Evolutionary conservation across 2,113 vertebrate species (phyloP), one percentile per base, ranked within the genome.

Genomic region (Pseudopipra pipra): DNA sequence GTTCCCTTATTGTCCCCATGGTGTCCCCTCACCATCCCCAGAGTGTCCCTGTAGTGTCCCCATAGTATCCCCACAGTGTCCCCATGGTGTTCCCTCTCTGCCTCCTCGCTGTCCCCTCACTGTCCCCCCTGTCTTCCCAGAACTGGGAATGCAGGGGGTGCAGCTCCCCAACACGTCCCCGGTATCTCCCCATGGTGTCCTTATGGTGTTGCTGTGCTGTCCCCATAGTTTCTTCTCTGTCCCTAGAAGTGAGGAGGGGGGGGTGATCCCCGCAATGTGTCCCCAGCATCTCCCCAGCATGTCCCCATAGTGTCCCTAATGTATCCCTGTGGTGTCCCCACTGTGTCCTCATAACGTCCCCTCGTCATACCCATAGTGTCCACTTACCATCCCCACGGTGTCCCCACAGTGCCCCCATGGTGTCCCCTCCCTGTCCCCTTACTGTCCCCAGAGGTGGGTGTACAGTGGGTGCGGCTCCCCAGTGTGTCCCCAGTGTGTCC

Each of bases 61-160:
- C 11, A 44, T 0, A 0, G 37, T 76, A 22, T 70, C 37, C 63
- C 37, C 11, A 44, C 0, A 0, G 37, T 76, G 17, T 61, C 27
- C 21, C 22, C 19, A 4, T 22, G 8, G 9, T 54, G 9, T 19
- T 7, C 52, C 68, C 14, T 2, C 33, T 27, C 22, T 84, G 47
- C 7, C 8, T 13, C 27, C 8, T 31, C 7, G 1, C 47, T 74
- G 51, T 75, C 30, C 6, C 41, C 51, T 47, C 1, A 0, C 12
- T 58, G 59, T 56, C 28, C 18, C 4, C 61, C 20, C 43, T 21
- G 17, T 35, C 61, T 4, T 1, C 30, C 44, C 52, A 58, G 10
- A 58, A 30, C 51, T 47, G 44, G n/a, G 51, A n/a, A 6, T 66
- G 35, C 59, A 56, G 70, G 28, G n/a, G 2, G 11, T n/a, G 30